Evolutionary conservation across 1,140 invertebrate genomes (phyloP).

Genomic region (Philopotamus ludificatus): DNA sequence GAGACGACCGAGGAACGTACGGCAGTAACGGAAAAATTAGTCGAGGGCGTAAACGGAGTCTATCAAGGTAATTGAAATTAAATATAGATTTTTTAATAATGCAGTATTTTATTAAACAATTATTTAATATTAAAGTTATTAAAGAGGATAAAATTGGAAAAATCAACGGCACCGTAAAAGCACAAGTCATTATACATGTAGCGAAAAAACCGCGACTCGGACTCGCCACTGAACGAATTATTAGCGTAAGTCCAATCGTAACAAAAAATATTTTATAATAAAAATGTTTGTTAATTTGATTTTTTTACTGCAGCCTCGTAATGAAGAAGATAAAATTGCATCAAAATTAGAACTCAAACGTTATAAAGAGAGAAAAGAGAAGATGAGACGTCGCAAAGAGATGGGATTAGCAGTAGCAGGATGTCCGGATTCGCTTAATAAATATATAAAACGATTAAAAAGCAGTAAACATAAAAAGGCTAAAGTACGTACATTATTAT

Average conservation of each 20-base stretch:
- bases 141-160: constrained; percentile 29
- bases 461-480: constrained; percentile 35
- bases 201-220: constrained; percentile 49
- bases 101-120: constrained; percentile 14
- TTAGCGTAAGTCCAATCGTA: constrained; percentile 48
- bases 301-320: constrained; percentile 60
- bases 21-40: constrained; percentile 47
- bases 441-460: constrained; percentile 34
- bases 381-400: constrained; percentile 69
- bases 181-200: constrained; percentile 7
- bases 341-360: constrained; percentile 64
- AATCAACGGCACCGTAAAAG: constrained; percentile 28
- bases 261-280: not conserved
- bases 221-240: constrained; percentile 52
- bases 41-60: constrained; percentile 53
- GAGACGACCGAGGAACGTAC: constrained; percentile 33
- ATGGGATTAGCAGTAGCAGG: constrained; percentile 37
- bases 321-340: constrained; percentile 72
- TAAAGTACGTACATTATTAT: constrained; percentile 20
- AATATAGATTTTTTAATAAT: constrained; percentile 14
- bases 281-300: not conserved
- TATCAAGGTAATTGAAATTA: constrained; percentile 50
- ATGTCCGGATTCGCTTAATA: constrained; percentile 18
- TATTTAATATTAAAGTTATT: constrained; percentile 39
- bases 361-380: constrained; percentile 79